These are phyloP conservation scores for Heliocidaris tuberculata DNA, from an alignment of 35 echinoderm and acorn worm species.

Conservation along the genomic window DNA sequence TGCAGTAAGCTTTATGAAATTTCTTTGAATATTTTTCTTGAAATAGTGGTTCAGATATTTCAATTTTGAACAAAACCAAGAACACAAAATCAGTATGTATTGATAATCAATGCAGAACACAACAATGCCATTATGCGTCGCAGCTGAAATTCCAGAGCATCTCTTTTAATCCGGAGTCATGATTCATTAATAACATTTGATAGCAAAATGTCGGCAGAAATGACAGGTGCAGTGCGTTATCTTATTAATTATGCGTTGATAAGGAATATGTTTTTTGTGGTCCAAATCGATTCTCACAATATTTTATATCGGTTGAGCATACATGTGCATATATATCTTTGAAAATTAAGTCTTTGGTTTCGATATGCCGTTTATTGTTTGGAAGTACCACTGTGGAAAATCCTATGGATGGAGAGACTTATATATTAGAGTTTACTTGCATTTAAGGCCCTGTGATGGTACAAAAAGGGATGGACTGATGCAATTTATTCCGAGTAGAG, in stretches of 20 bases:
- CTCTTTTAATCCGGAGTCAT: too few species aligned
- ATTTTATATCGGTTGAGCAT: neutral
- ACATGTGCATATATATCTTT: neutral
- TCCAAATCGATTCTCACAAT: neutral
- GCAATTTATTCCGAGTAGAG: neutral
- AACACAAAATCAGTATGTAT: too few species aligned
- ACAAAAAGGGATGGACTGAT: neutral
- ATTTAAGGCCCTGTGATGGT: neutral
- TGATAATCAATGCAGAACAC: too few species aligned
- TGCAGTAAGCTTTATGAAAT: too few species aligned
- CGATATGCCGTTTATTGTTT: neutral
- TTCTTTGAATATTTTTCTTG: too few species aligned
- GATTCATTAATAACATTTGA: too few species aligned
- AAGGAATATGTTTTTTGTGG: neutral
- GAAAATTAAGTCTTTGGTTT: neutral
- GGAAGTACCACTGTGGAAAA: neutral
- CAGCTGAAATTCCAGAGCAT: too few species aligned
- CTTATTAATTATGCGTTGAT: neutral
- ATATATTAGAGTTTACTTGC: neutral
- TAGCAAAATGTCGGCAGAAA: too few species aligned
- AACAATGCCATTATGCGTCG: too few species aligned
- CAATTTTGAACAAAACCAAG: too few species aligned
- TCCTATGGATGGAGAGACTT: neutral
- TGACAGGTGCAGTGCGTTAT: too few species aligned
- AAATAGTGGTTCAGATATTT: too few species aligned